These are phyloP conservation scores for Chymomyza costata DNA, from an alignment of 1,140 invertebrate species.

Conservation along the genomic window DNA sequence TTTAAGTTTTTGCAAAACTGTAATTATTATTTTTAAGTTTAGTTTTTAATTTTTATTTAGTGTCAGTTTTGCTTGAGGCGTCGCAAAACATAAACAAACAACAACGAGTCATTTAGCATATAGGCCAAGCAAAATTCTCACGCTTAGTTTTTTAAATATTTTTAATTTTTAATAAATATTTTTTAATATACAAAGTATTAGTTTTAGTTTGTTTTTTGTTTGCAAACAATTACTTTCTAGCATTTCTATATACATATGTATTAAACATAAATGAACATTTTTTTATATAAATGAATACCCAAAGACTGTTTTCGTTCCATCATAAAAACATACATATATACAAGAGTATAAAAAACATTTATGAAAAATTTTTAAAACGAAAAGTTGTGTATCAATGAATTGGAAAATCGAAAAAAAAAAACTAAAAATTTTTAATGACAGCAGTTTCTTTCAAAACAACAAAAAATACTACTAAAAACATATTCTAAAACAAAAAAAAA, in stretches of 20 bases:
- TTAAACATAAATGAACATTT: conserved; percentile 57
- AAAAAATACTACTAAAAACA: conserved; percentile 25
- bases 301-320: conserved; percentile 76
- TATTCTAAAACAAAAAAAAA: conserved; percentile 53
- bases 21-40: conserved; percentile 33
- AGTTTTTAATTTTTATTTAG: conserved; percentile 13
- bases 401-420: too few species aligned
- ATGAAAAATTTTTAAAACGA: not conserved
- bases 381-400: not conserved
- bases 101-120: conserved; percentile 38
- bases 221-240: conserved; percentile 44
- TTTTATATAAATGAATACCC: conserved; percentile 72
- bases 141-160: conserved; percentile 12
- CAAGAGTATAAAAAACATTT: conserved; percentile 17
- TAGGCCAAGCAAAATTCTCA: conserved; percentile 36
- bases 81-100: too few species aligned
- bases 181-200: conserved; percentile 30
- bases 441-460: conserved; percentile 20
- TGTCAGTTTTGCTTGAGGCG: conserved; percentile 18
- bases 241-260: too few species aligned
- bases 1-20: conserved; percentile 37
- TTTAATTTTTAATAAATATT: conserved; percentile 9
- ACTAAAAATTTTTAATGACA: conserved; percentile 8
- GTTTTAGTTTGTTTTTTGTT: conserved; percentile 29
- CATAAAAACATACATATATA: conserved; percentile 66